A percentile compares a stretch with the other conserved stretches of the same genome.
Conservation (phyloP, 2,888 invertebrate genomes). For the Erannis defoliaria region DNA sequence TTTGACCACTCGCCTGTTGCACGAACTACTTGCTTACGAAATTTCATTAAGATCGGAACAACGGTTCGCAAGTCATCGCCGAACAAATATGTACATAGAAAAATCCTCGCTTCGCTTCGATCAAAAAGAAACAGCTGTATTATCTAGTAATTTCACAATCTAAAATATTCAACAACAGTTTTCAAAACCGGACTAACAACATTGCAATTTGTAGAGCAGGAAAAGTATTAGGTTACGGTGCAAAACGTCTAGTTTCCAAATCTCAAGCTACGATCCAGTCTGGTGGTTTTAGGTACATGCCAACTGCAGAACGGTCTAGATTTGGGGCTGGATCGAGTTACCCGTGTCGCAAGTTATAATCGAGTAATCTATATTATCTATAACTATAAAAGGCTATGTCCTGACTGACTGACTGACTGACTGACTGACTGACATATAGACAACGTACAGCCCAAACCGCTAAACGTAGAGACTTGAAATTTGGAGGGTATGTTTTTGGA, state of each 20-base stretch:
- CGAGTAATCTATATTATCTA: too few species aligned
- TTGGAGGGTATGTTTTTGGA: too few species aligned
- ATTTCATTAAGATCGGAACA: too few species aligned
- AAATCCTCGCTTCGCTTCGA: not conserved
- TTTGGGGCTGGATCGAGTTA: conserved; percentile 23
- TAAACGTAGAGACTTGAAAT: too few species aligned
- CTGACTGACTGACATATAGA: too few species aligned
- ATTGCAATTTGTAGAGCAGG: conserved; percentile 24
- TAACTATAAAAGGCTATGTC: too few species aligned
- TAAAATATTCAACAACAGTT: conserved; percentile 6
- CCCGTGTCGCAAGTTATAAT: not conserved
- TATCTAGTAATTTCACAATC: not conserved
- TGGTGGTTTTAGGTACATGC: conserved; percentile 21
- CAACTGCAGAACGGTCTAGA: conserved; percentile 14
- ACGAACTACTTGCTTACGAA: too few species aligned
- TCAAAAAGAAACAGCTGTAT: not conserved
- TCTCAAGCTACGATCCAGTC: conserved; percentile 35
- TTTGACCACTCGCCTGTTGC: too few species aligned
- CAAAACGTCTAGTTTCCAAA: conserved; percentile 27
- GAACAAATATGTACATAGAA: too few species aligned
- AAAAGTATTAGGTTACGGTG: conserved; percentile 25
- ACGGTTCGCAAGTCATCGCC: too few species aligned
- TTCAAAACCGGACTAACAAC: conserved; percentile 1
- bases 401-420: too few species aligned
- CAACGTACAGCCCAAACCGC: too few species aligned